Conservation (phyloP, 2,113 vertebrate genomes). For the Platichthys stellatus region DNA sequence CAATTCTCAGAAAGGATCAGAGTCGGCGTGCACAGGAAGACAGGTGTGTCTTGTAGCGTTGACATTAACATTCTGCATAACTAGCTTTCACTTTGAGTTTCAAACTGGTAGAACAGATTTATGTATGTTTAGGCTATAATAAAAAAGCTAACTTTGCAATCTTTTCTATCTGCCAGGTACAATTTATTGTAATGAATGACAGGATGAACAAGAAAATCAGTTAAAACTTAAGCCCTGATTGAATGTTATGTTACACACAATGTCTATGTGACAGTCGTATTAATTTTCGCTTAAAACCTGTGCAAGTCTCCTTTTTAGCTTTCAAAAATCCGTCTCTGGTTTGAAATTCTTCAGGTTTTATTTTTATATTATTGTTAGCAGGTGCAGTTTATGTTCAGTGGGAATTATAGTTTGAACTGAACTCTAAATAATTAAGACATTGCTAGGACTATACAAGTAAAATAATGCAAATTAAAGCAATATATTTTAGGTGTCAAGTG, state of each 20-base stretch:
- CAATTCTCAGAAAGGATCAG: constrained; percentile 81
- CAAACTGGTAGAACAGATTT: constrained; percentile 1
- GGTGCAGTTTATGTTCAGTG: neutral
- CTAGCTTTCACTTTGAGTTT: constrained; percentile 3
- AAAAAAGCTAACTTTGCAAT: neutral
- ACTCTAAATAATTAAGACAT: neutral
- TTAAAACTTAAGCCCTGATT: neutral
- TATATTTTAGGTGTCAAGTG: too few relatives aligned
- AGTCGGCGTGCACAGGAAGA: constrained; percentile 70
- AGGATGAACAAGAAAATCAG: neutral
- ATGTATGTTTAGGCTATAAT: neutral
- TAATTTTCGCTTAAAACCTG: neutral
- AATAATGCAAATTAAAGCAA: too few relatives aligned
- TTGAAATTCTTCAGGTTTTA: neutral
- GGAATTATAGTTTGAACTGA: neutral
- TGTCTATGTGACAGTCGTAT: too few relatives aligned
- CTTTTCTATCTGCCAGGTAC: neutral
- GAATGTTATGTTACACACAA: neutral
- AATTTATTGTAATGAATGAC: neutral
- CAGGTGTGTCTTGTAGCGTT: constrained; percentile 55
- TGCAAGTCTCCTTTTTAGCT: neutral
- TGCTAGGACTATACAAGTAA: too few relatives aligned
- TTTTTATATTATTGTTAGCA: neutral
- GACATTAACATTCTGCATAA: constrained; percentile 29
- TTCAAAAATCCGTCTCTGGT: neutral